Evolutionary conservation across 2,113 vertebrate species (phyloP).

Genomic region (Bos javanicus): DNA sequence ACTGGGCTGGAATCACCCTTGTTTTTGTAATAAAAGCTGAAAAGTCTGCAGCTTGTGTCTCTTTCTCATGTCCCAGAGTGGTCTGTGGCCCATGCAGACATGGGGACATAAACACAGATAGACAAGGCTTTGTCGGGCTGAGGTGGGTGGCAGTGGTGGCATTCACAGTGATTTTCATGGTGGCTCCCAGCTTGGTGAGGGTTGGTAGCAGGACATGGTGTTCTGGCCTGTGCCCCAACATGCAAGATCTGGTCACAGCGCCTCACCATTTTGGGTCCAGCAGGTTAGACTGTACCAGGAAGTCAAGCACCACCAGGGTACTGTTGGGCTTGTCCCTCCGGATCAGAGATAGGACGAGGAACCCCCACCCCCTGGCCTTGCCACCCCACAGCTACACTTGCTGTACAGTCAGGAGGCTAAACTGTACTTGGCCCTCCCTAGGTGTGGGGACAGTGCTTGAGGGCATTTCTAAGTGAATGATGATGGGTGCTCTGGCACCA

Average conservation of each 20-base stretch:
- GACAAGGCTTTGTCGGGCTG: not conserved
- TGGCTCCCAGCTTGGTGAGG: not conserved
- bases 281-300: not conserved
- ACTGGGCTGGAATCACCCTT: slow-evolving; percentile 47
- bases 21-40: slow-evolving; percentile 74
- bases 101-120: not conserved
- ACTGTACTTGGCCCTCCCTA: not conserved
- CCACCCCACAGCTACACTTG: not conserved
- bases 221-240: not conserved
- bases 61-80: not conserved
- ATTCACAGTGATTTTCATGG: not conserved
- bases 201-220: not conserved
- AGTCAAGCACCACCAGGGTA: not conserved
- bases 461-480: not conserved
- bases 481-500: not conserved
- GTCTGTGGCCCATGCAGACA: not conserved
- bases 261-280: not conserved
- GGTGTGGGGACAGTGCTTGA: not conserved
- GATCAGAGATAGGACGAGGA: not conserved
- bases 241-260: not conserved
- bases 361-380: not conserved
- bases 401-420: not conserved
- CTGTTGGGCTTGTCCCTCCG: not conserved
- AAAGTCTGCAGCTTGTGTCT: slow-evolving; percentile 38
- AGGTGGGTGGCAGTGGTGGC: not conserved